These are phyloP conservation scores for Aromia moschata DNA, from an alignment of 2,888 invertebrate species.

Conservation along the genomic window DNA sequence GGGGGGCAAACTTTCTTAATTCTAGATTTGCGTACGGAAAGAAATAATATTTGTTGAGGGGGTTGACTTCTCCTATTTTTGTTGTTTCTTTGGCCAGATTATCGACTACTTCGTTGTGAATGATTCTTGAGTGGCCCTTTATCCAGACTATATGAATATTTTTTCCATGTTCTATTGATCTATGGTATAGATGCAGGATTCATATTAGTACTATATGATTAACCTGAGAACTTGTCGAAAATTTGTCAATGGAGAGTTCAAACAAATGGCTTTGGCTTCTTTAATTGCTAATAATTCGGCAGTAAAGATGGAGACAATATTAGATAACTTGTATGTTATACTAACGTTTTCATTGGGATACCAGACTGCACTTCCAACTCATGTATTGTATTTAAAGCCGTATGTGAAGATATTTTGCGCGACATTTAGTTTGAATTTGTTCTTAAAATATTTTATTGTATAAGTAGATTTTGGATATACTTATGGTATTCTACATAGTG, in stretches of 20 bases:
- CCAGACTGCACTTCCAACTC: neutral
- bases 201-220: neutral
- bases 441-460: too few species aligned
- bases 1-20: neutral
- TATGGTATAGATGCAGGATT: neutral
- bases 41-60: neutral
- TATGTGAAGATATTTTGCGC: too few species aligned
- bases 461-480: too few species aligned
- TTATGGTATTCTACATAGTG: too few species aligned
- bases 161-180: neutral
- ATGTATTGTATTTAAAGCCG: neutral
- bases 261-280: neutral
- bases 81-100: slow-evolving; percentile 5
- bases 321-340: neutral
- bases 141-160: slow-evolving; percentile 6
- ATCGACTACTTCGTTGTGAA: slow-evolving; percentile 5
- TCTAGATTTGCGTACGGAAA: neutral
- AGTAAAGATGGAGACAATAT: neutral
- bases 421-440: too few species aligned
- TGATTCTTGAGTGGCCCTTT: slow-evolving; percentile 9
- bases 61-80: neutral
- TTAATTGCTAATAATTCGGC: neutral
- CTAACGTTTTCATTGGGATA: neutral
- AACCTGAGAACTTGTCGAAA: neutral
- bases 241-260: neutral